These are phyloP conservation scores for Pluvianellus socialis DNA, from an alignment of 2,113 vertebrate species.

Conservation along the genomic window DNA sequence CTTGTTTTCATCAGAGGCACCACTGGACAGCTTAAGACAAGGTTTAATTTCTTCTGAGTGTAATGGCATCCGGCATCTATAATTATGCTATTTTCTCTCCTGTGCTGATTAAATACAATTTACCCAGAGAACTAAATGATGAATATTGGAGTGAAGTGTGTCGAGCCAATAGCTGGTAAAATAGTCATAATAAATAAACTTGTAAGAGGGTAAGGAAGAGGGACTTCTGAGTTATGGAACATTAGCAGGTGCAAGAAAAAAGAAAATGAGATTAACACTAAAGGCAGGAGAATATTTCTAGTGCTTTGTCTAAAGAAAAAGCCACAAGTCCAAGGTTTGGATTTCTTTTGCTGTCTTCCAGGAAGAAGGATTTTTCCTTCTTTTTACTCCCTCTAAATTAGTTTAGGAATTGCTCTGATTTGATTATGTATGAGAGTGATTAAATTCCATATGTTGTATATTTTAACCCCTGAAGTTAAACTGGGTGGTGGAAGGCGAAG, in stretches of 20 bases:
- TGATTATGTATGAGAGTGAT: neutral
- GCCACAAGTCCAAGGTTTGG: neutral
- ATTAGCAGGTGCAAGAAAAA: slow-evolving; percentile 36
- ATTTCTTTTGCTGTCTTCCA: neutral
- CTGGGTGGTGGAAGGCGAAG: neutral
- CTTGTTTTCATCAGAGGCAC: slow-evolving; percentile 55
- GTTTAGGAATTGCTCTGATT: neutral
- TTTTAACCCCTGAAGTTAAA: neutral
- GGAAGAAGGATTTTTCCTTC: neutral
- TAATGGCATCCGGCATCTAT: slow-evolving; percentile 80
- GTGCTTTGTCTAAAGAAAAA: neutral
- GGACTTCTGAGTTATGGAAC: slow-evolving; percentile 32
- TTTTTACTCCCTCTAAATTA: neutral
- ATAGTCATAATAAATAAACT: slow-evolving; percentile 76
- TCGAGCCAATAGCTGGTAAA: slow-evolving; percentile 72
- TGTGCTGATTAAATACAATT: slow-evolving; percentile 79
- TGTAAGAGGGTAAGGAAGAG: slow-evolving; percentile 27
- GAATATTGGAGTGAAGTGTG: slow-evolving; percentile 74
- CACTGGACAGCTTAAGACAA: slow-evolving; percentile 67
- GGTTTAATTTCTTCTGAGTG: slow-evolving; percentile 78
- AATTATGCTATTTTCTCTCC: slow-evolving; percentile 81
- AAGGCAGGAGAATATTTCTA: neutral
- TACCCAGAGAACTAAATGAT: slow-evolving; percentile 77
- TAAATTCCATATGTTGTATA: neutral
- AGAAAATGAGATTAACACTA: neutral